Evolutionary conservation across 2,113 vertebrate species (phyloP).

Genomic region (Junco hyemalis): DNA sequence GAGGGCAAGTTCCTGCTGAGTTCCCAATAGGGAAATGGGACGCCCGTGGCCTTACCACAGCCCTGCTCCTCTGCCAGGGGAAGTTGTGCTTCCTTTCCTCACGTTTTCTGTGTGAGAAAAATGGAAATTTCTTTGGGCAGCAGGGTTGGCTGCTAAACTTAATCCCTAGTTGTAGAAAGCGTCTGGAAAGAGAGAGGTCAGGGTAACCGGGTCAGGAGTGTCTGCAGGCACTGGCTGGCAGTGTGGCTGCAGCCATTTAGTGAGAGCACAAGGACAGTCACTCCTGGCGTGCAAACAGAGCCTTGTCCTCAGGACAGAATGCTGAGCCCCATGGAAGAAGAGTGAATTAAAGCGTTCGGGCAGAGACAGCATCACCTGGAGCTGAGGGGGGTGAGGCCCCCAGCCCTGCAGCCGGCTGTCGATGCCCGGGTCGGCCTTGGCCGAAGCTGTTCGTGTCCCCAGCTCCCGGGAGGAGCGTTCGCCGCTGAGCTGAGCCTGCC

Average conservation of each 20-base stretch:
- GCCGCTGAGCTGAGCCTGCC: background rate
- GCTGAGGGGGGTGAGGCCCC: fast-evolving
- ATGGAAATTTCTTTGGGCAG: background rate
- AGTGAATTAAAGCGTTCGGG: background rate
- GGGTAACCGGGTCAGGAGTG: fast-evolving
- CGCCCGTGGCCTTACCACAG: fast-evolving
- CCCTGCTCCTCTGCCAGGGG: background rate
- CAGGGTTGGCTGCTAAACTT: background rate
- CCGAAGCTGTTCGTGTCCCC: background rate
- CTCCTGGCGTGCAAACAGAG: fast-evolving
- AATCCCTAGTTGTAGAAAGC: background rate
- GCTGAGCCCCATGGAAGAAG: background rate
- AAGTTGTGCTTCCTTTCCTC: background rate
- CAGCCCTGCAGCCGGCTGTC: background rate
- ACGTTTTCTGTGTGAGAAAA: background rate
- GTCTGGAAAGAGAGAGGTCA: background rate
- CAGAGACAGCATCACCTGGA: background rate
- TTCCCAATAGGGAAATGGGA: background rate
- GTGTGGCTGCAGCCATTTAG: fast-evolving
- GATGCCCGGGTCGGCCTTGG: fast-evolving
- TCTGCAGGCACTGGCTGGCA: fast-evolving
- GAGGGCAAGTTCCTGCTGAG: background rate
- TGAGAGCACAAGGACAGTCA: too few species aligned
- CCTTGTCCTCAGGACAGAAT: background rate
- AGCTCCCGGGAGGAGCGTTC: too few species aligned